Base-by-base conservation (phyloP, 2,797 vertebrate genomes). In the Dryobates pubescens region DNA sequence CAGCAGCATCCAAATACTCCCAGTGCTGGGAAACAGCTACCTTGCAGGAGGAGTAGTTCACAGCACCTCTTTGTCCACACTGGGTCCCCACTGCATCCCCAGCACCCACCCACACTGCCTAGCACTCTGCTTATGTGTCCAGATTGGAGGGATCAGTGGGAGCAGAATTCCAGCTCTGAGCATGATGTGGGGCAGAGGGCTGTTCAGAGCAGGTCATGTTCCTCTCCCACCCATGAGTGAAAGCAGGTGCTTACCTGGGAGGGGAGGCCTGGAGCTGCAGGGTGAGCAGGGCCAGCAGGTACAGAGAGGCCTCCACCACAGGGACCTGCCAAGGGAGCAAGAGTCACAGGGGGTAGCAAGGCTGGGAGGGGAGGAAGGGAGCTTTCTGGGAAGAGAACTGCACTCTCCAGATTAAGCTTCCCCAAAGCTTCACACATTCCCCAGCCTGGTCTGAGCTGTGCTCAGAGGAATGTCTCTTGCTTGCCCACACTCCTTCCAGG, bases 211-310 rank as follows among this genome's bases (percentile, higher is more conserved):
- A 86, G 15, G n/a, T 4, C 12, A 43, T 1, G 7, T 34, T 83
- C 58, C 36, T 71, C 36, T 70, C 27, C 22, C 19, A 61, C 23
- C 45, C 26, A 10, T 23, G 15, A 69, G 11, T 30, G 12, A 90
- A 87, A 75, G 30, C 3, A 0, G 17, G 23, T 67, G 81, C 96
- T 96, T 91, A 98, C 98, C 95, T 92, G n/a, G 94, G 88, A 65
- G 95, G 95, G 30, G 89, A 81, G 41, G 64, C 79, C 91, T 97
- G 96, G 62, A 97, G 93, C 88, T 97, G 96, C 77, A 96, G 54
- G 49, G 92, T 91, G 32, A 98, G 96, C 53, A 98, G 93, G 49
- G 97, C 94, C 41, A 98, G 88, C 34, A 98, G 92, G 61, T 94
- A 96, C 57, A 98, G 84, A 5, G 96, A 91, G 27, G 94, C 96